Base-by-base conservation (phyloP, 2,113 vertebrate species). In the Sinocyclocheilus anshuiensis region DNA sequence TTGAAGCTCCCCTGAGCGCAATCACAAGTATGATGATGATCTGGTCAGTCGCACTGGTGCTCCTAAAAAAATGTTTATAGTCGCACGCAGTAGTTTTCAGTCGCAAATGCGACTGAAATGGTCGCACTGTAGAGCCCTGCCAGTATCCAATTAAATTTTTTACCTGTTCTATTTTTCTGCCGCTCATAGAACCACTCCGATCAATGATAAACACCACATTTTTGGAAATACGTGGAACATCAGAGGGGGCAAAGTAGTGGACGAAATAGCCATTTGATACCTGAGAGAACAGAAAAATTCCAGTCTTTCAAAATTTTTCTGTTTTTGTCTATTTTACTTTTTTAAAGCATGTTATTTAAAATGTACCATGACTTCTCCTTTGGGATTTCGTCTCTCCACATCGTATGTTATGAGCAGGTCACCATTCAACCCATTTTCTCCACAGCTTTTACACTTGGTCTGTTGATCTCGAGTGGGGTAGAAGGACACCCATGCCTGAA, bases 191-290 rank as follows among this genome's bases (percentile, higher is more conserved):
- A 42, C 93, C 94, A 89, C 97, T 99, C 86, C 89, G 93, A 88
- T 99, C 97, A 84, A 98, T 97, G 53, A 99, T 87, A 89, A 99
- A 99, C 83, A 98, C 89, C 26, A 98, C 88, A 86, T 97, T 98
- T 92, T 98, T 99, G 7, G 95, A 93, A 88, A 98, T 93, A 72
- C 90, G 93, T 0, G 91, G 78, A 91, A 98, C 93, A 89, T 93
- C 92, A 71, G 92, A 87, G 20, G 97, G 97, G 77, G 97, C 97
- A 91, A 99, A 99, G 92, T 97, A 97, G 91, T 99, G 98, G 15
- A 97, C 95, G 86, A 99, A 99, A 86, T 97, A 96, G 45, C 97
- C 96, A 50, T 93, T 94, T 87, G 95, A 93, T 29, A 92, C 94
- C 97, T 99, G 61, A 88, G 18, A 92, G 79, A 20, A 13, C 72